phyloP scores from a whole-genome alignment of 2,113 vertebrate genomes.

The Podocnemis expansa region DNA sequence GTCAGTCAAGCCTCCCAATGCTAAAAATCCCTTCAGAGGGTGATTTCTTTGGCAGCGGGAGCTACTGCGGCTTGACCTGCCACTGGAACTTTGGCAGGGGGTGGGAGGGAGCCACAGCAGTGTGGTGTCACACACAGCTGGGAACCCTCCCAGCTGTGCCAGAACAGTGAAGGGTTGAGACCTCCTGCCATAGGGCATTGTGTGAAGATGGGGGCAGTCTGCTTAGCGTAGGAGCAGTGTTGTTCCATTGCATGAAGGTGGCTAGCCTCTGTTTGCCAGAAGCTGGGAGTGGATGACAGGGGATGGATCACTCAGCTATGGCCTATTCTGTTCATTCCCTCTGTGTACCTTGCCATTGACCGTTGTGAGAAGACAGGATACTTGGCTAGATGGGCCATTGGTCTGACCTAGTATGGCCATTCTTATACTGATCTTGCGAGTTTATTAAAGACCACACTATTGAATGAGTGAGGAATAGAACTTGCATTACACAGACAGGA shows the following conservation, averaged over 20 bases:
- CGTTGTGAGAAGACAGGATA: background rate
- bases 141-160: too few species aligned
- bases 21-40: too few species aligned
- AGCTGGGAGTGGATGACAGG: background rate
- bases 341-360: background rate
- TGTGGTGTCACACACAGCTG: too few species aligned
- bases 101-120: too few species aligned
- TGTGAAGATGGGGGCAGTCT: background rate
- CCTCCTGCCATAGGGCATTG: background rate
- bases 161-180: too few species aligned
- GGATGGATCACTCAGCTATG: background rate
- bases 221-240: background rate
- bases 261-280: background rate
- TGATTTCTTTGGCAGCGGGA: too few species aligned
- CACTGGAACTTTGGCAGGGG: too few species aligned
- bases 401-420: background rate
- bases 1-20: too few species aligned
- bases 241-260: rapidly evolving
- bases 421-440: background rate
- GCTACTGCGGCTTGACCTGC: too few species aligned
- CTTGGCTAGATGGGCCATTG: background rate
- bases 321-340: background rate
- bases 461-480: too few species aligned
- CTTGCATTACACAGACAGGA: too few species aligned
- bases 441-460: too few species aligned